These are phyloP conservation scores for Pycnomerus fuliginosus DNA, from an alignment of 2,888 invertebrate species.

Conservation along the genomic window DNA sequence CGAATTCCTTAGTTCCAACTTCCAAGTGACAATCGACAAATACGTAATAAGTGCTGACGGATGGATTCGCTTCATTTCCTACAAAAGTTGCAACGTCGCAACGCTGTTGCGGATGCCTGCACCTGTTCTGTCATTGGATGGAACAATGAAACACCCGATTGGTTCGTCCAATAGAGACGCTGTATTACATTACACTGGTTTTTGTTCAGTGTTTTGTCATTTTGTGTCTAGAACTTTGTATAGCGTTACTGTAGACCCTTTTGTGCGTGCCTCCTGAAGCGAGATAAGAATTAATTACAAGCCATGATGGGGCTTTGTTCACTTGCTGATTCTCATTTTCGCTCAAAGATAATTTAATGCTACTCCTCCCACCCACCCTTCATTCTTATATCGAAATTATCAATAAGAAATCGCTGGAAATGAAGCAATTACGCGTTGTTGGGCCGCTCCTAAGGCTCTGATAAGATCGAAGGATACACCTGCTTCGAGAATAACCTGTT, in stretches of 20 bases:
- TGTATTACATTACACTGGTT: conserved; percentile 52
- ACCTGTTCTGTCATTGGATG: conserved; percentile 50
- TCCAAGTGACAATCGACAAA: too few species aligned
- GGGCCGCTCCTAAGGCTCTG: conserved; percentile 1
- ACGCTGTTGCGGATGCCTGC: conserved; percentile 28
- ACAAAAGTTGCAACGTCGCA: conserved; percentile 5
- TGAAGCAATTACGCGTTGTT: conserved; percentile 7
- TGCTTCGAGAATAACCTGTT: conserved; percentile 3
- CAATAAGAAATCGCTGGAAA: conserved; percentile 8
- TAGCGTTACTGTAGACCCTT: conserved; percentile 46
- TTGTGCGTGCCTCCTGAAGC: conserved; percentile 52
- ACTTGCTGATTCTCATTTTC: conserved; percentile 48
- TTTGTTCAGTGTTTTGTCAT: conserved; percentile 54
- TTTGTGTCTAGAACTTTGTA: conserved; percentile 53
- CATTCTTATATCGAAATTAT: too few species aligned
- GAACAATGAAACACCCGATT: conserved; percentile 50
- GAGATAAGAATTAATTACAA: conserved; percentile 58
- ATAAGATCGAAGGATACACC: conserved; percentile 13
- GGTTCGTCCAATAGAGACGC: conserved; percentile 50
- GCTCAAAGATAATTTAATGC: conserved; percentile 51
- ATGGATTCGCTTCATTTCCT: conserved; percentile 17
- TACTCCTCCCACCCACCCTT: too few species aligned
- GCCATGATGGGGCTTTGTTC: conserved; percentile 51
- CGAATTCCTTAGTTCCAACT: too few species aligned
- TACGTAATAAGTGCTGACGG: too few species aligned